phyloP scores from a whole-genome alignment of 2,888 invertebrate genomes.

The Mesopsocus fuscifrons region DNA sequence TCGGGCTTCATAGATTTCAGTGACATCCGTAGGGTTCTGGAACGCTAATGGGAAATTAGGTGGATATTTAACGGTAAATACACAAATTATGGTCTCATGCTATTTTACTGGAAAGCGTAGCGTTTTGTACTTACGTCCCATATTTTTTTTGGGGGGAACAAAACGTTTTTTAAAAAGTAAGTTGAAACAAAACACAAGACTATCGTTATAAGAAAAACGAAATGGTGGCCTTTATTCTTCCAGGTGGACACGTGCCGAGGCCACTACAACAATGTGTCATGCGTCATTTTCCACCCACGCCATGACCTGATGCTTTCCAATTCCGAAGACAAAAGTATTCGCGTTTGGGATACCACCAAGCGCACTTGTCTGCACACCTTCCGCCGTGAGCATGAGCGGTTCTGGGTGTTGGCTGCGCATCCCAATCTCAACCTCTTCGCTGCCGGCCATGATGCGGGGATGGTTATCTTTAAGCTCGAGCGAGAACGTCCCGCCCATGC shows the following conservation, averaged over 20 bases:
- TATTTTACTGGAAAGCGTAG: too few species aligned
- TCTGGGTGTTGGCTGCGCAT: slow-evolving; percentile 93
- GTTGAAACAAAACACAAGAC: too few species aligned
- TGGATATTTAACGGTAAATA: too few species aligned
- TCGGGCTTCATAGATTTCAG: too few species aligned
- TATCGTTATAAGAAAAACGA: slow-evolving; percentile 34
- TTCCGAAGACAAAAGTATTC: slow-evolving; percentile 92
- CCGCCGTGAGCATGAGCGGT: slow-evolving; percentile 87
- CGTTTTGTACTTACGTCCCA: too few species aligned
- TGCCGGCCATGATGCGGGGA: slow-evolving; percentile 97
- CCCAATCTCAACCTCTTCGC: slow-evolving; percentile 93
- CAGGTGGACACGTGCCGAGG: slow-evolving; percentile 99
- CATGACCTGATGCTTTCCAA: slow-evolving; percentile 94
- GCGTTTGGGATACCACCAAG: slow-evolving; percentile 98
- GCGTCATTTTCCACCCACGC: slow-evolving; percentile 89
- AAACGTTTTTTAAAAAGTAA: too few species aligned
- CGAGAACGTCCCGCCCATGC: slow-evolving; percentile 93
- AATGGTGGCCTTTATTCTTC: too few species aligned
- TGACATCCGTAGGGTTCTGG: too few species aligned
- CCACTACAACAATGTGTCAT: slow-evolving; percentile 98
- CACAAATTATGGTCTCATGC: too few species aligned
- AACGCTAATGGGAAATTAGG: too few species aligned
- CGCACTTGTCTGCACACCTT: slow-evolving; percentile 81
- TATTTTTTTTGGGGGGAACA: too few species aligned
- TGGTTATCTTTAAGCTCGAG: slow-evolving; percentile 76